Evolutionary conservation across 1,140 invertebrate species (phyloP), one percentile per base, ranked within the genome.

Genomic region (Mizuhopecten yessoensis): DNA sequence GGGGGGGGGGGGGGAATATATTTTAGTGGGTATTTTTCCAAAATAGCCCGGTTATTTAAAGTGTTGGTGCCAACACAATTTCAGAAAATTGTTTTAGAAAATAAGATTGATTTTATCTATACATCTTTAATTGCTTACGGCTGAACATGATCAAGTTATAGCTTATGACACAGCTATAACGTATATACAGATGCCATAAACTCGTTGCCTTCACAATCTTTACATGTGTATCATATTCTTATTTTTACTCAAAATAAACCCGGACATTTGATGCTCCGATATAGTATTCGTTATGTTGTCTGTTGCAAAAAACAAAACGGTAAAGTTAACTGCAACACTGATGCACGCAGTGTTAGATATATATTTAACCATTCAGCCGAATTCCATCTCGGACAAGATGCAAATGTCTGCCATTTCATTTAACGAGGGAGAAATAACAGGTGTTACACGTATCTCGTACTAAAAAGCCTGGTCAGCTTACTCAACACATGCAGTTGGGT

Each of bases 371-470:
- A 75, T 75, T 75, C 57, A 75, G 57, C 23, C 57, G 57, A 75
- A 75, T 75, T 75, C 57, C 57, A 29, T 75, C n/a, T 75, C 29
- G 57, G 57, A 75, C 57, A 75, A 29, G 57, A 75, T 75, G 29
- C 57, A 75, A 75, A 75, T 75, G 57, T 75, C 57, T 75, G 57
- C 57, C 57, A 75, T 75, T 75, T 75, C 57, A 75, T 75, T 75
- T 75, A 75, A 75, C 57, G 57, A 75, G 23, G 57, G 57, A 75
- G 23, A 75, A 29, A 75, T 23, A 75, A 75, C 57, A 75, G 57
- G 57, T 75, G 57, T 29, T 17, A n/a, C 23, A 29, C 29, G n/a
- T 75, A n/a, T 1, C 57, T 75, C 23, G 11, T 75, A 75, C 23
- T n/a, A 5, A 13, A 29, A n/a, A 5, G 57, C 11, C 7, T 75